Conservation (phyloP, 1,140 invertebrate genomes). For the Calephelis virginiensis region DNA sequence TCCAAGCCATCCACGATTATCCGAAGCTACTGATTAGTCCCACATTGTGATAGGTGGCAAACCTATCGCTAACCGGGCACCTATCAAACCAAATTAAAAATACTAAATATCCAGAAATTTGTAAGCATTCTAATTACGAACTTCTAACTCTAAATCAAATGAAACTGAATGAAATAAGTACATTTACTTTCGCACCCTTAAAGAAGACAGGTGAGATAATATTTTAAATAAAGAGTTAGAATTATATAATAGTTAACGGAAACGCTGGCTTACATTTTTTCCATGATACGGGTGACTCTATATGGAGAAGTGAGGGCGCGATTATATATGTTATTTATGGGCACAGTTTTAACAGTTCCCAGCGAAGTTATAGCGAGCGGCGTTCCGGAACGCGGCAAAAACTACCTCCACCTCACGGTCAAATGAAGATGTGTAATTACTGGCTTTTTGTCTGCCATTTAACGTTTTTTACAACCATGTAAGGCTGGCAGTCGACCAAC, state of each 20-base stretch:
- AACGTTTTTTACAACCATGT: conserved; percentile 55
- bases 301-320: conserved; percentile 29
- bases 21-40: too few species aligned
- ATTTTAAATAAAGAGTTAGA: background rate
- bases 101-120: too few species aligned
- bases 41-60: too few species aligned
- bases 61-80: too few species aligned
- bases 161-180: too few species aligned
- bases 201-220: background rate
- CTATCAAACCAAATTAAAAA: too few species aligned
- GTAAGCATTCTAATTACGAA: too few species aligned
- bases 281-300: conserved; percentile 24
- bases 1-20: too few species aligned
- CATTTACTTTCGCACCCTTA: too few species aligned
- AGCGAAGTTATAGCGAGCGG: conserved; percentile 32
- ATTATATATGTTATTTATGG: conserved; percentile 39
- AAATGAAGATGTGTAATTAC: conserved; percentile 75
- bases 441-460: conserved; percentile 51
- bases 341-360: conserved; percentile 43
- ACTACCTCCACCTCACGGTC: conserved; percentile 57
- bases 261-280: background rate
- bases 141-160: too few species aligned
- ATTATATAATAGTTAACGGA: background rate
- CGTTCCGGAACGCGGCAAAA: conserved; percentile 55
- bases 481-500: conserved; percentile 49